phyloP scores from a whole-genome alignment of 1,140 invertebrate species.

The Aphelenchoides fujianensis region DNA sequence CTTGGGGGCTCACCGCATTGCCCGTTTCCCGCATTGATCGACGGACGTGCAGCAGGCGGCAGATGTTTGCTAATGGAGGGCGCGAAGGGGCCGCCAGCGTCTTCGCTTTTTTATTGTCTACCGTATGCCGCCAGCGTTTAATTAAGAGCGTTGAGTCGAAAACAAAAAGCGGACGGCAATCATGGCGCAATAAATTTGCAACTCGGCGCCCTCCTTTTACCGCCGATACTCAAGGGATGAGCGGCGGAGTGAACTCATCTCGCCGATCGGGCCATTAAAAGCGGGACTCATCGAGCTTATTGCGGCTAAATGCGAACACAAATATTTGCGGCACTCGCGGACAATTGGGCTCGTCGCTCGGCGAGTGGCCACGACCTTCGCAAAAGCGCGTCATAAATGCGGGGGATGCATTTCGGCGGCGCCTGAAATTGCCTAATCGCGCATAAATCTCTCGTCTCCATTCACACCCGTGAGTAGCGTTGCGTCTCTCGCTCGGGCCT shows the following conservation, averaged over 20 bases:
- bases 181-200: conserved; percentile 2
- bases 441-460: conserved; percentile 1
- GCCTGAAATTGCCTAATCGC: background rate
- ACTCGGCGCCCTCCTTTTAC: background rate
- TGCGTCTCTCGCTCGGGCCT: background rate
- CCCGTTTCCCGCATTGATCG: too few species aligned
- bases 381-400: background rate
- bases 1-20: background rate
- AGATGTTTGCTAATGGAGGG: background rate
- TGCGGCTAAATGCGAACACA: background rate
- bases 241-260: background rate
- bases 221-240: background rate
- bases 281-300: background rate
- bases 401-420: background rate
- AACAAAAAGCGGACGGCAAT: conserved; percentile 2
- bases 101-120: background rate
- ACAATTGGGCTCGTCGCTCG: background rate
- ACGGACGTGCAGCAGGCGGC: background rate
- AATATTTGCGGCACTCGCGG: background rate
- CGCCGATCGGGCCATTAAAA: background rate
- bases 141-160: conserved; percentile 4
- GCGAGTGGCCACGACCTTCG: background rate
- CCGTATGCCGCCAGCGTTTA: background rate
- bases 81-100: background rate
- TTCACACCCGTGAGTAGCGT: background rate